Percentiles rank a stretch among this genome's conserved stretches.
Conservation (phyloP, 2,888 invertebrate genomes). For the Drosophila melanosoma region DNA sequence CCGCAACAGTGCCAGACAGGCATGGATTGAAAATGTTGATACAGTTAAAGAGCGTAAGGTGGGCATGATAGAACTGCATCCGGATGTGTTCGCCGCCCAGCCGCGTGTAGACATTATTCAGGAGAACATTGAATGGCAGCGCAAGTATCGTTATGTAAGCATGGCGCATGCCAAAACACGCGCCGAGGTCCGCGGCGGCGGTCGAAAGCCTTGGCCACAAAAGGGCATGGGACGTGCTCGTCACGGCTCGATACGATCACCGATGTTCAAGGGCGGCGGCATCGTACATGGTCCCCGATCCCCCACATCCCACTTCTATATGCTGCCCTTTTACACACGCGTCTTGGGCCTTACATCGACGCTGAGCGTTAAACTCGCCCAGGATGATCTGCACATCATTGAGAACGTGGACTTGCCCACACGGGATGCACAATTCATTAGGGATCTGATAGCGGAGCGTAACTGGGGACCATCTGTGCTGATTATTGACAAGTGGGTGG, state of each 20-base stretch:
- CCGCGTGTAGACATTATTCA: conserved; percentile 95
- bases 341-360: conserved; percentile 92
- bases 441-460: conserved; percentile 92
- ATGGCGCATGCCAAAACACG: conserved; percentile 92
- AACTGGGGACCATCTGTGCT: conserved; percentile 99
- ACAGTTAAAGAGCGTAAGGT: conserved; percentile 90
- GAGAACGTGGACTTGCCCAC: conserved; percentile 94
- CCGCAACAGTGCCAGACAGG: conserved; percentile 87
- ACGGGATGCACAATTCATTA: conserved; percentile 91
- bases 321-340: conserved; percentile 93
- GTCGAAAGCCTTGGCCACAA: conserved; percentile 98
- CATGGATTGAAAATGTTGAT: conserved; percentile 94
- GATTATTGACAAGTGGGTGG: conserved; percentile 94
- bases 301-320: conserved; percentile 95
- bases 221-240: conserved; percentile 96
- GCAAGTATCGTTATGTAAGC: conserved; percentile 91
- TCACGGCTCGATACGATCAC: conserved; percentile 96
- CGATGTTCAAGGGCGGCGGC: conserved; percentile 94
- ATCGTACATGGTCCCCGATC: conserved; percentile 95
- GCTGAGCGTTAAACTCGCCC: conserved; percentile 95
- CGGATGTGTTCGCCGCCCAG: conserved; percentile 92
- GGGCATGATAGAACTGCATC: conserved; percentile 95
- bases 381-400: conserved; percentile 97
- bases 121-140: conserved; percentile 95
- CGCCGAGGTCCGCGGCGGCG: conserved; percentile 95